Percentiles rank a stretch among this genome's conserved stretches.
phyloP scores from a whole-genome alignment of 2,888 invertebrate genomes.

The Tinea pellionella region DNA sequence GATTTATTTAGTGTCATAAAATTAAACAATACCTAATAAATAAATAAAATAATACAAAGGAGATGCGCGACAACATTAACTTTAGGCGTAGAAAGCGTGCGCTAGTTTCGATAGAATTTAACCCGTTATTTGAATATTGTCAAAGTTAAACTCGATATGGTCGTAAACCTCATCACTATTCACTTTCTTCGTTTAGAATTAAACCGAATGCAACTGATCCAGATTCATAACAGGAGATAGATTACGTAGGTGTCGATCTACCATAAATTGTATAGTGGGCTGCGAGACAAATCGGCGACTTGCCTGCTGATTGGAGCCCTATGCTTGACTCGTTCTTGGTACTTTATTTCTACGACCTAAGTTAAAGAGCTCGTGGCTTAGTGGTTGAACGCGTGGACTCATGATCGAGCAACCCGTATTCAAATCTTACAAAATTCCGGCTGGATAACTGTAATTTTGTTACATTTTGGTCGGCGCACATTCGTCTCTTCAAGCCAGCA shows the following conservation, averaged over 20 bases:
- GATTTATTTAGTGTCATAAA: background rate
- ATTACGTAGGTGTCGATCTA: slow-evolving; percentile 15
- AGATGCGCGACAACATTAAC: background rate
- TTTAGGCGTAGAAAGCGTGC: background rate
- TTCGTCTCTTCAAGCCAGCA: no score
- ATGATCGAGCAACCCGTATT: no score
- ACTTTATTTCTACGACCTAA: no score
- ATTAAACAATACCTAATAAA: background rate
- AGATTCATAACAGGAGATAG: slow-evolving; percentile 13
- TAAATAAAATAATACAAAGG: background rate
- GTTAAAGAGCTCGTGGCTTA: no score
- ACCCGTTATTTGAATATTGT: background rate
- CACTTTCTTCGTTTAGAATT: background rate
- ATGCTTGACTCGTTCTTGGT: no score
- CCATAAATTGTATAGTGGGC: slow-evolving; percentile 19
- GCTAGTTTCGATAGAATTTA: background rate
- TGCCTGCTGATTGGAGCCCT: background rate
- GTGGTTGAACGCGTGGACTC: no score
- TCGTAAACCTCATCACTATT: slow-evolving; percentile 6
- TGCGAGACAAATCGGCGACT: slow-evolving; percentile 17
- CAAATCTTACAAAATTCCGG: no score
- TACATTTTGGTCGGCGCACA: no score
- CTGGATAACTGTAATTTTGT: no score
- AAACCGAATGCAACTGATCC: slow-evolving; percentile 9
- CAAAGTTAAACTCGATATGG: background rate